These are phyloP conservation scores for Mayetiola destructor DNA, from an alignment of 2,888 invertebrate species.

Conservation along the genomic window DNA sequence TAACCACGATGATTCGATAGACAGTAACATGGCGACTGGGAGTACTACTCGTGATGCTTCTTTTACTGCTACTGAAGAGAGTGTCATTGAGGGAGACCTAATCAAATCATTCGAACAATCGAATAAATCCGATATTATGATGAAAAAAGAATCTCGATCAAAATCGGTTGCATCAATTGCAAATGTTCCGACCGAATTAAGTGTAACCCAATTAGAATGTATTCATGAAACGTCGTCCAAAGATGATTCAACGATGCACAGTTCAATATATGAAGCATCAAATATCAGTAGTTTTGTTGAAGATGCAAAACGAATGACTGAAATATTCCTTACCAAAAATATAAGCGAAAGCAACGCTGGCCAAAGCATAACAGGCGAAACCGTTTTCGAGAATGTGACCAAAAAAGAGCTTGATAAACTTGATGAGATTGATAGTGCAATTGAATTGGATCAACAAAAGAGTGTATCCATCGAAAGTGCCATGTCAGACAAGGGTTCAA, in stretches of 20 bases:
- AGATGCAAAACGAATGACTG: slow-evolving; percentile 14
- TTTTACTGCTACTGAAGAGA: not conserved
- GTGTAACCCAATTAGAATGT: slow-evolving; percentile 26
- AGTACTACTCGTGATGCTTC: not conserved
- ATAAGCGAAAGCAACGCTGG: slow-evolving; percentile 23
- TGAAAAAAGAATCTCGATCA: slow-evolving; percentile 35
- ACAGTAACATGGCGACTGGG: not conserved
- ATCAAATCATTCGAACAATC: slow-evolving; percentile 21
- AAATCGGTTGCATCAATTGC: slow-evolving; percentile 33
- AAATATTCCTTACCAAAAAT: not conserved
- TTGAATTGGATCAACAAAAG: not conserved
- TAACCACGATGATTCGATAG: not conserved
- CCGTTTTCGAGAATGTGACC: slow-evolving; percentile 21
- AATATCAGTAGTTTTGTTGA: slow-evolving; percentile 13
- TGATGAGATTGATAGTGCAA: not conserved
- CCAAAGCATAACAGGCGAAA: slow-evolving; percentile 18
- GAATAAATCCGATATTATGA: slow-evolving; percentile 17
- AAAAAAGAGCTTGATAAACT: not conserved
- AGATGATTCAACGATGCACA: slow-evolving; percentile 13
- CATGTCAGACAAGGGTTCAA: slow-evolving; percentile 18
- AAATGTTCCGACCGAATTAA: slow-evolving; percentile 35
- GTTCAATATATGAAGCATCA: not conserved
- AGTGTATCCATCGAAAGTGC: slow-evolving; percentile 18
- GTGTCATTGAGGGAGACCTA: slow-evolving; percentile 21
- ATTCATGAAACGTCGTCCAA: slow-evolving; percentile 23